Evolutionary conservation across 1,140 invertebrate genomes (phyloP), one percentile per base, ranked within the genome.

Genomic region (Halyomorpha halys): DNA sequence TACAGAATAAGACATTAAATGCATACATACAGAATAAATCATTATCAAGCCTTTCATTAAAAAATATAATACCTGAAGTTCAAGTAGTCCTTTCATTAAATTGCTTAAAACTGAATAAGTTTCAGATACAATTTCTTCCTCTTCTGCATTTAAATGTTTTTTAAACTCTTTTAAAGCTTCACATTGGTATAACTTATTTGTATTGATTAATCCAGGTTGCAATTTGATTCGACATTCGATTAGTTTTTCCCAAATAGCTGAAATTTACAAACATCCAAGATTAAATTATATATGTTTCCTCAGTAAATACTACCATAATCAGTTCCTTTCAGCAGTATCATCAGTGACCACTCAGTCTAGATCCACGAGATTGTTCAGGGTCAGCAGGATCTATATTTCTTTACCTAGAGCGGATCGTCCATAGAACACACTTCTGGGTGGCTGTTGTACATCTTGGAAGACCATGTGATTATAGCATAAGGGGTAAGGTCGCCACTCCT

Each of bases 161-260:
- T 71, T 76, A 18, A 86, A 77, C 39, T 78, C 67, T 34, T 76
- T 70, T 69, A 80, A 82, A 5, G 69, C 72, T 49, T 84, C 76
- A 49, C 75, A 73, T 66, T 86, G 80, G 13, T 90, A 91, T 73
- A 94, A 78, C 71, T 83, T 83, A 75, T 95, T 95, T 3, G 83
- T 81, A 25, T 79, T 78, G 54, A 79, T 72, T 34, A 93, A 72
- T 70, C 85, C 81, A 74, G 91, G 90, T 73, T 95, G 91, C 5
- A 94, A 73, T 70, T 89, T 86, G 67, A 95, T 94, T 68, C 91
- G 78, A 70, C 84, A 78, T 75, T 95, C 90, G 18, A 94, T 71
- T 2, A 94, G 72, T 65, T 79, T 83, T 74, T 94, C 91, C 89
- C 89, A 94, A 0, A 93, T 62, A 61, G 70, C 78, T 80, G 51